Evolutionary conservation across 1,140 invertebrate species (phyloP).

Genomic region (Lasioglossum baleicum): DNA sequence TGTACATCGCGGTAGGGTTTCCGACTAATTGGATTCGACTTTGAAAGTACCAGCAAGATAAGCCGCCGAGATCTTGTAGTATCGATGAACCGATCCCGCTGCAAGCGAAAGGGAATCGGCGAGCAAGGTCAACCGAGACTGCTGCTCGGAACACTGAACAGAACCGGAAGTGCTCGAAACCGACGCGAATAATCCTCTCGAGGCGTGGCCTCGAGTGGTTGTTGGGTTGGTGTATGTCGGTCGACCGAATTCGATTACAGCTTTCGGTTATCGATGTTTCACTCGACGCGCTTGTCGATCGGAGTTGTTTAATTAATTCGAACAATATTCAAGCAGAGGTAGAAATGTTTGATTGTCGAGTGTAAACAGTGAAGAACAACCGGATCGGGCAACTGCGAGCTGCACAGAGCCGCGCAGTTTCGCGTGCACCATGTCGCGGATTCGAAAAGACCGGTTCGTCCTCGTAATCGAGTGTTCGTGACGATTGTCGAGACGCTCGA

Average conservation of each 20-base stretch:
- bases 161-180: conserved; percentile 13
- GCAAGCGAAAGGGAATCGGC: conserved; percentile 27
- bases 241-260: too few relatives aligned
- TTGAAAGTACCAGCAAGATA: conserved; percentile 17
- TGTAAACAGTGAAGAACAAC: too few relatives aligned
- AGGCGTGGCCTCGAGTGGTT: too few relatives aligned
- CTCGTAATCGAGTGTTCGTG: not conserved
- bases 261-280: too few relatives aligned
- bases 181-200: too few relatives aligned
- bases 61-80: conserved; percentile 21
- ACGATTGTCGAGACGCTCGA: not conserved
- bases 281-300: too few relatives aligned
- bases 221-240: too few relatives aligned
- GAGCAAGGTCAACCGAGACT: conserved; percentile 51
- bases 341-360: too few relatives aligned
- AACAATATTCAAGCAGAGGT: too few relatives aligned
- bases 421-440: not conserved
- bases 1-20: conserved; percentile 31
- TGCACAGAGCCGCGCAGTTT: too few relatives aligned
- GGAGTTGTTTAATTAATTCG: too few relatives aligned
- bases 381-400: too few relatives aligned
- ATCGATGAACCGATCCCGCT: conserved; percentile 37
- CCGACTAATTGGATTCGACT: conserved; percentile 41
- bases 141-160: not conserved
- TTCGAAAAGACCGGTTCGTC: not conserved